A percentile compares a stretch with the other conserved stretches of the same genome.
Evolutionary conservation across 2,797 vertebrate genomes (phyloP).

Genomic region (Orestias chungarensis): DNA sequence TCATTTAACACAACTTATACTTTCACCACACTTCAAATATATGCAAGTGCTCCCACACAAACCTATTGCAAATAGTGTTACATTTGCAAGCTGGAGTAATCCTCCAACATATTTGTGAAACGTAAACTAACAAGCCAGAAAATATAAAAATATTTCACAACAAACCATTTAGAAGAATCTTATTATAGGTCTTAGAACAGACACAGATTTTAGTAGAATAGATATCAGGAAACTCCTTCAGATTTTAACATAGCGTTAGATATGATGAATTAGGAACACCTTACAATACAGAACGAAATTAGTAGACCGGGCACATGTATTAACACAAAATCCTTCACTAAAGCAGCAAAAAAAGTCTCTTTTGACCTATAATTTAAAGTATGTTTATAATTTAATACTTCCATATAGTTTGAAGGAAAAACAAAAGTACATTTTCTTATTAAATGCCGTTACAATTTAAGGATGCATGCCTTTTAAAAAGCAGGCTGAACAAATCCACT

Average conservation of each 20-base stretch:
- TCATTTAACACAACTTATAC: constrained; percentile 1
- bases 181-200: background rate
- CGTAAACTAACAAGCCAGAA: background rate
- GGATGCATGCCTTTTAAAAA: background rate
- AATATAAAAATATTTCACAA: constrained; percentile 24
- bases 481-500: background rate
- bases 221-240: background rate
- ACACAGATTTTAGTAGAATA: background rate
- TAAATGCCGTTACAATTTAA: background rate
- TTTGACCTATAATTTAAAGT: background rate
- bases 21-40: constrained; percentile 2
- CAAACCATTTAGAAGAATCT: background rate
- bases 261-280: background rate
- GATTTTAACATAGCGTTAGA: background rate
- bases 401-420: background rate
- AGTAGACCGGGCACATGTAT: background rate
- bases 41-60: background rate
- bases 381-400: background rate
- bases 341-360: background rate
- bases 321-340: background rate
- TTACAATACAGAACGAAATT: background rate
- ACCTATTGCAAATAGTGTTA: background rate
- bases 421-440: background rate
- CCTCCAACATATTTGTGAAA: background rate
- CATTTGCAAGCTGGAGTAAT: background rate